Evolutionary conservation across 2,888 invertebrate genomes (phyloP), one percentile per base, ranked within the genome.

Genomic region (Pantelozetes paolii): DNA sequence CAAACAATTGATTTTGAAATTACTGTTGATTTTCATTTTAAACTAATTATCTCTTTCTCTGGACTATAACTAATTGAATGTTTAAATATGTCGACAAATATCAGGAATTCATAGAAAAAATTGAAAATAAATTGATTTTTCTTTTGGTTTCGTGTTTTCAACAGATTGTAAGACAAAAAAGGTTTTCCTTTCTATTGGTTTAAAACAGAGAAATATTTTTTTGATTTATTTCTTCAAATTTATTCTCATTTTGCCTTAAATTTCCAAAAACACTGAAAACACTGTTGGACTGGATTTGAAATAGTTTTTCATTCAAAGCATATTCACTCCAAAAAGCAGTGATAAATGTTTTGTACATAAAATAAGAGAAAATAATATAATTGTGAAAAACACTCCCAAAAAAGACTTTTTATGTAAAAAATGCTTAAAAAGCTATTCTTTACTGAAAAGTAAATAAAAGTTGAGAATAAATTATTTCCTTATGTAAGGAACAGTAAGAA

Each of bases 321-420:
- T 36, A 36, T 45, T 45, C 45, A 45, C 6, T 45, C 45, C 2
- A 11, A 2, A 2, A 13, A 54, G 11, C 26, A 54, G 26, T 62
- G 62, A 62, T 62, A 62, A 62, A 62, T 62, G 62, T 32, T 6
- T 36, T 23, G 32, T 18, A 6, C n/a, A 2, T 30, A 62, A 32
- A 62, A 36, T 9, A 62, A 62, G 30, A n/a, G 2, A 23, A 13
- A 13, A 54, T 30, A 59, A 30, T 59, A 20, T n/a, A 32, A 62
- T 32, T 62, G 18, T n/a, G 32, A 1, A 62, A 62, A 62, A 62
- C 62, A 62, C 62, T 62, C 62, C 62, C 62, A 62, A 36, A 62
- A 59, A 13, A 20, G 30, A 62, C 11, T 36, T 28, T 26, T 54
- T 26, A 11, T 11, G 32, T 11, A n/a, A 62, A 54, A 54, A 26